Conservation (phyloP, 2,888 invertebrate species). For the Lacanobia wlatinum region DNA sequence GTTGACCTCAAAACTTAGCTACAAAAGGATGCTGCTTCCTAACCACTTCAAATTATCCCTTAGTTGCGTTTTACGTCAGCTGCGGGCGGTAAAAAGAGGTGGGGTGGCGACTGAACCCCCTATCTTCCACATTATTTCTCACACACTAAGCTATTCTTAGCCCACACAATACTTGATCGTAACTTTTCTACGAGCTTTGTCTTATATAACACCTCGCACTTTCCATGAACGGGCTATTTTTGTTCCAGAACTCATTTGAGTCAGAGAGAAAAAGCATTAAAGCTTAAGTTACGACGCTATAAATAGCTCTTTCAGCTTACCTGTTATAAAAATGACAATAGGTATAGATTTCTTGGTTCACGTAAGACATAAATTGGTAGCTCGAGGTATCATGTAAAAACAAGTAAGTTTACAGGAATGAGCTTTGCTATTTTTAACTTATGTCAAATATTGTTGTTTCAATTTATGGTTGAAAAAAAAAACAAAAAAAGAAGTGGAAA, state of each 20-base stretch:
- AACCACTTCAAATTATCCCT: constrained; percentile 28
- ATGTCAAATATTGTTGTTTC: too few relatives aligned
- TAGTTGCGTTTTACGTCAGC: constrained; percentile 18
- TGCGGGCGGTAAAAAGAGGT: background rate
- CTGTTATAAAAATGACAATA: constrained; percentile 6
- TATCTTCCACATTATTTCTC: constrained; percentile 30
- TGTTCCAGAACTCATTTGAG: too few relatives aligned
- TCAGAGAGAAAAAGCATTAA: background rate
- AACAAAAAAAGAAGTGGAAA: too few relatives aligned
- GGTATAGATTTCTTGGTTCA: constrained; percentile 21
- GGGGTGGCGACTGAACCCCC: background rate
- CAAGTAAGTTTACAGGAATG: too few relatives aligned
- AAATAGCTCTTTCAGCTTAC: constrained; percentile 15
- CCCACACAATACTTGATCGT: constrained; percentile 17
- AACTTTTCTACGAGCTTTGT: background rate
- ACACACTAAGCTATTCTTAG: constrained; percentile 37
- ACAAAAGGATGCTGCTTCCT: constrained; percentile 3
- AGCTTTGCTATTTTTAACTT: too few relatives aligned
- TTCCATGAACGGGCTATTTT: constrained; percentile 30
- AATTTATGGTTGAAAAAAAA: too few relatives aligned
- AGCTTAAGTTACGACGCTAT: constrained; percentile 17
- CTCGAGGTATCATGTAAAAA: too few relatives aligned
- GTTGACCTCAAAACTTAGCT: constrained; percentile 15
- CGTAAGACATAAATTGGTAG: too few relatives aligned
- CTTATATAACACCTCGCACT: constrained; percentile 5